Evolutionary conservation across 2,113 vertebrate genomes (phyloP).

Genomic region (Myiozetetes cayanensis): DNA sequence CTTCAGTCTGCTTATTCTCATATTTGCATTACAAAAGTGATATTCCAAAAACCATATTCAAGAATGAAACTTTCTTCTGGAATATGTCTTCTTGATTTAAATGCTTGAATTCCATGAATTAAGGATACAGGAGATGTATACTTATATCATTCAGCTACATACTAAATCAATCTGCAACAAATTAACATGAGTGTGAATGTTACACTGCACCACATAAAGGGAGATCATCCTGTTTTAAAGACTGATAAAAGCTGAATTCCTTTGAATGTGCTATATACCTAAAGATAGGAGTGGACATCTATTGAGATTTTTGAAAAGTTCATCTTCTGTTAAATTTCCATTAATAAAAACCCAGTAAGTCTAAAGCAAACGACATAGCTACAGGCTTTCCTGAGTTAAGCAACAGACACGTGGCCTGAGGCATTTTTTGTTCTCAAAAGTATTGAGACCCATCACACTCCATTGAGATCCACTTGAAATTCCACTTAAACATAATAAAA

Average conservation of each 20-base stretch:
- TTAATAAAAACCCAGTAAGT: fast-evolving
- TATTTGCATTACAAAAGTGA: constrained; percentile 23
- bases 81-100: not conserved
- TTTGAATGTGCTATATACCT: not conserved
- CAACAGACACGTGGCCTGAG: not conserved
- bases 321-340: not conserved
- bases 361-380: not conserved
- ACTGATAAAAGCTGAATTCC: not conserved
- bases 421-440: not conserved
- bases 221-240: not conserved
- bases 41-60: not conserved
- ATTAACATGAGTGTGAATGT: not conserved
- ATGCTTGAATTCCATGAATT: not conserved
- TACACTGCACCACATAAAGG: not conserved
- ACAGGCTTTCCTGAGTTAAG: not conserved
- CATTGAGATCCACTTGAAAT: not conserved
- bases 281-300: not conserved
- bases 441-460: not conserved
- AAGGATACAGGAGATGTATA: not conserved
- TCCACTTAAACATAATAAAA: not conserved
- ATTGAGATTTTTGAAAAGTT: not conserved
- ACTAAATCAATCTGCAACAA: not conserved
- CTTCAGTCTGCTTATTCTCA: constrained; percentile 1
- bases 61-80: not conserved
- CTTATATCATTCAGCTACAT: not conserved